Evolutionary conservation across 1,140 invertebrate genomes (phyloP).

Genomic region (Anastrepha obliqua): DNA sequence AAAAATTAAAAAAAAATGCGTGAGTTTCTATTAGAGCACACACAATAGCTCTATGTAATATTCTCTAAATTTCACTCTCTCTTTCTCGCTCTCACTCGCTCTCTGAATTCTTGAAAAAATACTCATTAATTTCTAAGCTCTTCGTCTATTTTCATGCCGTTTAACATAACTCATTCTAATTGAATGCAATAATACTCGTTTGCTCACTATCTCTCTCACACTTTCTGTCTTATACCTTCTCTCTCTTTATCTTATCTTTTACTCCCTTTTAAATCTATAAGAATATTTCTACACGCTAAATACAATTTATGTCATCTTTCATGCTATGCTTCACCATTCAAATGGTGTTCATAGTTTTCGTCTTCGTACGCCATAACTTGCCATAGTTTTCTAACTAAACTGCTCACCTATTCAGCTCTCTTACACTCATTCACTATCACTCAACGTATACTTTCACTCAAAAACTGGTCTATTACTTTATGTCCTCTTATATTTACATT

Average conservation of each 20-base stretch:
- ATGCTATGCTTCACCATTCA: too few species aligned
- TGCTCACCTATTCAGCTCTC: background rate
- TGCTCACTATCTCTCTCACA: background rate
- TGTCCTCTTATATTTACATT: background rate
- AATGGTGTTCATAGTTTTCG: constrained; percentile 69
- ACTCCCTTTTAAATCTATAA: too few species aligned
- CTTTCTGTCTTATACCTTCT: background rate
- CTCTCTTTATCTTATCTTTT: constrained; percentile 37
- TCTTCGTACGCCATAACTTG: constrained; percentile 72
- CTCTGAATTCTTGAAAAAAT: constrained; percentile 25
- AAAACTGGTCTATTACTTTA: background rate
- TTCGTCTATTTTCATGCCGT: background rate
- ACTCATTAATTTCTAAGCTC: constrained; percentile 40
- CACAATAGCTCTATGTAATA: background rate
- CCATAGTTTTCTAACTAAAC: constrained; percentile 65
- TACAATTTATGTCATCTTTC: background rate
- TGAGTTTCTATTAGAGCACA: background rate
- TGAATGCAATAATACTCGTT: background rate
- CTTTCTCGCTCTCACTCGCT: too few species aligned
- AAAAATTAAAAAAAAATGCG: background rate
- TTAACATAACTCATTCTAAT: too few species aligned
- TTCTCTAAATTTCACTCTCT: too few species aligned
- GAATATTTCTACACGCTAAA: background rate
- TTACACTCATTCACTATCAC: constrained; percentile 35
- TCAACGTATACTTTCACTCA: background rate